Percentiles rank a stretch among this genome's conserved stretches.
phyloP scores from a whole-genome alignment of 2,888 invertebrate genomes.

The Steinernema hermaphroditum region DNA sequence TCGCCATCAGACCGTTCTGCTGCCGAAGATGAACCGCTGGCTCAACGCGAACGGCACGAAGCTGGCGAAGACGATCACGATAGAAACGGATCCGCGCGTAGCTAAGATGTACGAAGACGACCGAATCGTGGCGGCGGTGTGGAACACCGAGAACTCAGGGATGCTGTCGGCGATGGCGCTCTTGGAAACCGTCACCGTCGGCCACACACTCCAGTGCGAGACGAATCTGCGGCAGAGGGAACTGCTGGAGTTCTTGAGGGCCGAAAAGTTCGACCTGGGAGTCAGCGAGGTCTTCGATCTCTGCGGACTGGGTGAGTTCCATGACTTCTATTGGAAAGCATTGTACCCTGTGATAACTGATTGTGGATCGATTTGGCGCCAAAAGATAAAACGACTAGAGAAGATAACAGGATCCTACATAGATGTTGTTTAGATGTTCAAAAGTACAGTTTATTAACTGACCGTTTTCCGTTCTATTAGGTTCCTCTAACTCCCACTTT shows the following conservation, averaged over 20 bases:
- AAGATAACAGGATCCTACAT: too few relatives aligned
- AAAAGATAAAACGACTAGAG: too few relatives aligned
- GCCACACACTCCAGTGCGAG: conserved; percentile 37
- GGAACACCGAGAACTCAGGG: background rate
- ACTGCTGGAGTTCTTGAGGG: conserved; percentile 32
- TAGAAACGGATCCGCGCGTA: background rate
- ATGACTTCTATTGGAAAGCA: too few relatives aligned
- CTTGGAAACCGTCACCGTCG: conserved; percentile 32
- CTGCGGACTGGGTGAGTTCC: conserved; percentile 17
- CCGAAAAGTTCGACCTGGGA: conserved; percentile 45
- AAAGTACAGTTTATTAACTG: too few relatives aligned
- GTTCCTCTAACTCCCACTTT: too few relatives aligned
- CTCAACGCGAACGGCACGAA: conserved; percentile 9
- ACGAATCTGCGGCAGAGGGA: conserved; percentile 29
- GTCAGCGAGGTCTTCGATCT: conserved; percentile 32
- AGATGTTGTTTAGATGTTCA: too few relatives aligned
- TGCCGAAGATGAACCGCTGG: conserved; percentile 35
- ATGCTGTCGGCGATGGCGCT: background rate
- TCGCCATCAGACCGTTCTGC: conserved; percentile 42
- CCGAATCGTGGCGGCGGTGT: background rate
- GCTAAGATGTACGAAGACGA: background rate
- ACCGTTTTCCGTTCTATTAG: too few relatives aligned
- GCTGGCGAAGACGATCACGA: conserved; percentile 28
- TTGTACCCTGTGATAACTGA: too few relatives aligned
- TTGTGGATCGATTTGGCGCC: too few relatives aligned